Conservation (phyloP, 2,888 invertebrate species). For the Monoplex corrugatus region DNA sequence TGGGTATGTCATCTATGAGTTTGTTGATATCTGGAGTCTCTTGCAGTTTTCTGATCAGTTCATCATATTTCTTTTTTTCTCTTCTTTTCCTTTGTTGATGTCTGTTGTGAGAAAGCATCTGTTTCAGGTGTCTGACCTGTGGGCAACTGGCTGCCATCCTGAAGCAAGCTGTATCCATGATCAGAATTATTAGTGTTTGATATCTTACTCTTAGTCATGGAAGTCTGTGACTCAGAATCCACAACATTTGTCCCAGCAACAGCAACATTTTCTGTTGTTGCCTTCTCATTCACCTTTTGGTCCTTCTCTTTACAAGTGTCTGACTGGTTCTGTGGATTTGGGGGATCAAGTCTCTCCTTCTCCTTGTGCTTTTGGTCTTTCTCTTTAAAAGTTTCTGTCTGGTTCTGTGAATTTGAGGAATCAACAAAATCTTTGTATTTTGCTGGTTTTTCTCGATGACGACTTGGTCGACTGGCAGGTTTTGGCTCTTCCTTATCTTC, state of each 20-base stretch:
- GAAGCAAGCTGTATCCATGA: not conserved
- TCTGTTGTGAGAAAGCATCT: not conserved
- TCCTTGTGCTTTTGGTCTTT: not conserved
- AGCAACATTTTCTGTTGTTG: no score
- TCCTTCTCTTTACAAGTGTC: no score
- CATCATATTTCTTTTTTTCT: not conserved
- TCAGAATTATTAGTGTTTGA: not conserved
- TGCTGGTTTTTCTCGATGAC: slow-evolving; percentile 28
- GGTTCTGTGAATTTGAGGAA: not conserved
- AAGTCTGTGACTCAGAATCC: no score
- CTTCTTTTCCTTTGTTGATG: not conserved
- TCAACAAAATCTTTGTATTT: slow-evolving; percentile 33
- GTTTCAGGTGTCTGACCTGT: not conserved
- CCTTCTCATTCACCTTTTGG: no score
- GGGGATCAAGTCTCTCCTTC: no score
- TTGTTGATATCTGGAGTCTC: not conserved
- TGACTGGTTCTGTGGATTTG: no score
- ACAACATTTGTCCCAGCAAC: no score
- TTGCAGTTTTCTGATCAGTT: slow-evolving; percentile 2
- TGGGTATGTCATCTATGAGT: no score
- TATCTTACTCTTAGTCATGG: no score
- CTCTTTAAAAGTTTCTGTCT: not conserved
- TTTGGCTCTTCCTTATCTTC: no score
- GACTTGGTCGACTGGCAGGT: slow-evolving; percentile 4
- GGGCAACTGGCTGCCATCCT: not conserved